A percentile compares a stretch with the other conserved stretches of the same genome.
Evolutionary conservation across 1,140 invertebrate genomes (phyloP).

Genomic region (Helicoverpa zea): DNA sequence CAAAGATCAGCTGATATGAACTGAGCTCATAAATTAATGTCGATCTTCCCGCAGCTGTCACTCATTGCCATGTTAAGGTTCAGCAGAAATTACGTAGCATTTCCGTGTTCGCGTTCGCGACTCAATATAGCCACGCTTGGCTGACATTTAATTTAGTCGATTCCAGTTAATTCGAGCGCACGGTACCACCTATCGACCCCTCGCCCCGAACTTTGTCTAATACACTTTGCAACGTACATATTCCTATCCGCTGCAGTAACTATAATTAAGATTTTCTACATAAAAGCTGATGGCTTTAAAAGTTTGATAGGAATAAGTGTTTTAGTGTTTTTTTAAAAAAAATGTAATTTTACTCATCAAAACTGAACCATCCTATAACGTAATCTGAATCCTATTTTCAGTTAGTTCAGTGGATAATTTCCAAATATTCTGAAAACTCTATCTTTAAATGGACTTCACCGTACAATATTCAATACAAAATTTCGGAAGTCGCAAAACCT

Average conservation of each 20-base stretch:
- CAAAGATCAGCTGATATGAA: not conserved
- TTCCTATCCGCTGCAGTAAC: conserved; percentile 59
- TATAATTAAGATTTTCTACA: conserved; percentile 63
- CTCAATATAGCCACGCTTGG: conserved; percentile 30
- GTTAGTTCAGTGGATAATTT: too few relatives aligned
- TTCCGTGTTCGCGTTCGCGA: conserved; percentile 13
- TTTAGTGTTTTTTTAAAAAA: too few relatives aligned
- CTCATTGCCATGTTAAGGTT: not conserved
- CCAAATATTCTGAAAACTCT: too few relatives aligned
- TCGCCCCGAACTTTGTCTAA: conserved; percentile 68
- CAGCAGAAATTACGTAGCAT: not conserved
- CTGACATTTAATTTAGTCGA: conserved; percentile 39
- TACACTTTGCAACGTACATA: conserved; percentile 66
- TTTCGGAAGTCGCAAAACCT: not conserved
- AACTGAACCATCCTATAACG: too few relatives aligned
- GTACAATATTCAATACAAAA: too few relatives aligned
- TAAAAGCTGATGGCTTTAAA: conserved; percentile 34
- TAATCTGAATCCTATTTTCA: too few relatives aligned
- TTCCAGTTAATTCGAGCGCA: conserved; percentile 49
- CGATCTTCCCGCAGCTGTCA: not conserved
- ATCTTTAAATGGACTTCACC: too few relatives aligned
- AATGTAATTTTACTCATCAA: too few relatives aligned
- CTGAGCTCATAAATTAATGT: not conserved
- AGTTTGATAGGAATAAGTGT: not conserved
- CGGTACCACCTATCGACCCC: conserved; percentile 55